Percentiles rank a stretch among this genome's conserved stretches.
phyloP scores from a whole-genome alignment of 1,140 invertebrate species.

The Hylaeus anthracinus region DNA sequence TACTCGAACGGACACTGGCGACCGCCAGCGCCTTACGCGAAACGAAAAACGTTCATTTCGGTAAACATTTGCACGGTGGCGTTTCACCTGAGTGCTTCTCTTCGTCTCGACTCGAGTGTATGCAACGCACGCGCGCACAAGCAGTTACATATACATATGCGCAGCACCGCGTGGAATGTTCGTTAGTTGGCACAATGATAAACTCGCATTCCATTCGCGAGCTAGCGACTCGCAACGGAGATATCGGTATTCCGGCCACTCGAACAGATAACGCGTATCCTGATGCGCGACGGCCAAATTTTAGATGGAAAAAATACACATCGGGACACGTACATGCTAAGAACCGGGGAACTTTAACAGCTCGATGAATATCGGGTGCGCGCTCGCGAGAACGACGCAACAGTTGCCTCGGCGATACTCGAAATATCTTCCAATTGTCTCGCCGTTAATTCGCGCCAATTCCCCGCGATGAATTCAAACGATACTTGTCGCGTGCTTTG shows the following conservation, averaged over 20 bases:
- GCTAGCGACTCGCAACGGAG: slow-evolving; percentile 8
- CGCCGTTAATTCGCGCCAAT: too few species aligned
- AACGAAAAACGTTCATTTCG: slow-evolving; percentile 20
- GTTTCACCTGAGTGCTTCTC: slow-evolving; percentile 18
- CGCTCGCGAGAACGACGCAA: too few species aligned
- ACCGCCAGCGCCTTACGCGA: background rate
- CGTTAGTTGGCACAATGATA: slow-evolving; percentile 62
- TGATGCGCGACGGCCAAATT: background rate
- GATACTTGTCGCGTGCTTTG: too few species aligned
- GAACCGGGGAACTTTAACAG: too few species aligned
- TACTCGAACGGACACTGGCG: background rate
- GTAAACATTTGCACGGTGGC: slow-evolving; percentile 50
- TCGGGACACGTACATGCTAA: too few species aligned
- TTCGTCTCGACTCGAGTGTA: background rate
- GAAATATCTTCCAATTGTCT: too few species aligned
- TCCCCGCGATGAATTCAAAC: too few species aligned
- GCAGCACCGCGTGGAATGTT: slow-evolving; percentile 45
- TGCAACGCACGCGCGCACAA: slow-evolving; percentile 4
- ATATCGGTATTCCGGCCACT: slow-evolving; percentile 46
- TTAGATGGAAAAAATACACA: slow-evolving; percentile 1
- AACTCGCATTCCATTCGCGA: slow-evolving; percentile 54
- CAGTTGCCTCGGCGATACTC: too few species aligned
- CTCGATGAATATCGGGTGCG: too few species aligned
- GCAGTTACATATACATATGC: too few species aligned
- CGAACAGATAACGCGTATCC: slow-evolving; percentile 37